phyloP scores from a whole-genome alignment of 2,113 vertebrate genomes.

The Dicaeum eximium region DNA sequence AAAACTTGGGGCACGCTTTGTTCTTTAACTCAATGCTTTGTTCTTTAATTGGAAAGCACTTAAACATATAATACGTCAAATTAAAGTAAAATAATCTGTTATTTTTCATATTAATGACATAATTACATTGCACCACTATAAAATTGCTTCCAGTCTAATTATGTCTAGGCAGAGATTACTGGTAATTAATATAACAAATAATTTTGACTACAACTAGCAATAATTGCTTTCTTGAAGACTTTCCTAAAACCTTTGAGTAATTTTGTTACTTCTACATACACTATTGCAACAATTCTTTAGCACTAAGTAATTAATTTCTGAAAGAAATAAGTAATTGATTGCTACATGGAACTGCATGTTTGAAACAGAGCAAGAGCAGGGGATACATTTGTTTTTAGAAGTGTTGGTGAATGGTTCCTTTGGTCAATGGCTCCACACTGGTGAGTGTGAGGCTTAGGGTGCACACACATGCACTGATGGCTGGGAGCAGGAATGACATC shows the following conservation, averaged over 20 bases:
- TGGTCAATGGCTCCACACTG: not conserved
- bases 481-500: not conserved
- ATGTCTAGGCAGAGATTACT: slow-evolving; percentile 34
- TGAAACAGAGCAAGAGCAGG: not conserved
- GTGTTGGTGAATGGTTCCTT: not conserved
- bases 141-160: slow-evolving; percentile 52
- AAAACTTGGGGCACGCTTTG: not conserved
- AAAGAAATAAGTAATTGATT: not conserved
- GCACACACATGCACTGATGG: not conserved
- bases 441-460: not conserved
- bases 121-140: slow-evolving; percentile 38
- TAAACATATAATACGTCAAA: slow-evolving; percentile 19
- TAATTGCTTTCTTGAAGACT: slow-evolving; percentile 53
- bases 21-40: not conserved
- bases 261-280: slow-evolving; percentile 27
- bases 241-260: slow-evolving; percentile 55
- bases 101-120: slow-evolving; percentile 64
- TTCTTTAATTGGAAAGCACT: slow-evolving; percentile 22
- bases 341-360: not conserved
- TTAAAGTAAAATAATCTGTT: slow-evolving; percentile 53
- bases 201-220: slow-evolving; percentile 54
- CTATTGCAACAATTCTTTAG: slow-evolving; percentile 10
- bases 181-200: slow-evolving; percentile 67
- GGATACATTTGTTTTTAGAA: not conserved
- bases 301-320: slow-evolving; percentile 46